Percentiles rank a stretch among this genome's conserved stretches.
Evolutionary conservation across 1,140 invertebrate genomes (phyloP).

Genomic region (Drosophila sucinea): DNA sequence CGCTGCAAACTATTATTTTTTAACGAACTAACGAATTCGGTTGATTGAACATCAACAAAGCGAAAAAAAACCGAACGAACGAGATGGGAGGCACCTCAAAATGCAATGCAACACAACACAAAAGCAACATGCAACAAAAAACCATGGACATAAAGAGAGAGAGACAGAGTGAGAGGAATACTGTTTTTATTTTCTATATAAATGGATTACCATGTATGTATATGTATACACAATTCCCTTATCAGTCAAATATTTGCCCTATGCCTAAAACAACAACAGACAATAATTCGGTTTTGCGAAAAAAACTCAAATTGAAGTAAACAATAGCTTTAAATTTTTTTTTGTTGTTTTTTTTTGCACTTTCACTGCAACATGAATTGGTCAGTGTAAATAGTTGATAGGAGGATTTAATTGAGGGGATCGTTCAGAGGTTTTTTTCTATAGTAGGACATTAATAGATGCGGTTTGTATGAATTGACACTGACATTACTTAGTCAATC

Average conservation of each 20-base stretch:
- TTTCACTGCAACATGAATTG: slow-evolving; percentile 26
- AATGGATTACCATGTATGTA: slow-evolving; percentile 58
- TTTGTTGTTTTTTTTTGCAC: background rate
- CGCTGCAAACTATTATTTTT: slow-evolving; percentile 69
- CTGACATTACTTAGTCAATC: background rate
- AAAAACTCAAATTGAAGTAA: slow-evolving; percentile 27
- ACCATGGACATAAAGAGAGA: background rate
- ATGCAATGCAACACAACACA: slow-evolving; percentile 17
- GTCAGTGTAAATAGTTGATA: slow-evolving; percentile 51
- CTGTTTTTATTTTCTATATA: slow-evolving; percentile 59
- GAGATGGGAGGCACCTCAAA: background rate
- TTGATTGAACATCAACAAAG: slow-evolving; percentile 75
- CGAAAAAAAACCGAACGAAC: slow-evolving; percentile 22
- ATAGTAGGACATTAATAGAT: background rate
- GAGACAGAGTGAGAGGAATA: slow-evolving; percentile 25
- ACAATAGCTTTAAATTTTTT: background rate
- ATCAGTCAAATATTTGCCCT: slow-evolving; percentile 43
- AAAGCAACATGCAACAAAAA: slow-evolving; percentile 40
- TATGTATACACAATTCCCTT: slow-evolving; percentile 18
- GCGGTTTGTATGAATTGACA: background rate
- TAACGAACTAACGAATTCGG: slow-evolving; percentile 72
- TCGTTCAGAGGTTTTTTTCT: background rate
- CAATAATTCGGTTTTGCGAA: slow-evolving; percentile 50
- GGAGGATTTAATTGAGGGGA: slow-evolving; percentile 54
- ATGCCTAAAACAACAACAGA: slow-evolving; percentile 51